These are phyloP conservation scores for Sus scrofa DNA, from an alignment of 2,113 vertebrate genomes.

Conservation along the genomic window T2T-Sscrofa CM000818.6:116182501-116183000, in stretches of 20 bases:
- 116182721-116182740: neutral
- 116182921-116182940: no score
- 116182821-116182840: neutral
- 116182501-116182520: neutral
- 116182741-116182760: neutral
- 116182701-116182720: neutral
- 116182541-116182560: neutral
- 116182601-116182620: neutral
- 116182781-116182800: neutral
- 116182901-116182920: neutral
- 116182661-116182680: neutral
- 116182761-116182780: neutral
- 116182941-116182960: no score
- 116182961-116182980: neutral
- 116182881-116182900: neutral
- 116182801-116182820: neutral
- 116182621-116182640: neutral
- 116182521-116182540: neutral
- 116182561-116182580: neutral
- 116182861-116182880: neutral
- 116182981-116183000: neutral
- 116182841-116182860: neutral
- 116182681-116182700: neutral
- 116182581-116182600: rapidly evolving
- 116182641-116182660: neutral